Conservation (phyloP, 2,797 vertebrate genomes). For the Nyctibius grandis region DNA sequence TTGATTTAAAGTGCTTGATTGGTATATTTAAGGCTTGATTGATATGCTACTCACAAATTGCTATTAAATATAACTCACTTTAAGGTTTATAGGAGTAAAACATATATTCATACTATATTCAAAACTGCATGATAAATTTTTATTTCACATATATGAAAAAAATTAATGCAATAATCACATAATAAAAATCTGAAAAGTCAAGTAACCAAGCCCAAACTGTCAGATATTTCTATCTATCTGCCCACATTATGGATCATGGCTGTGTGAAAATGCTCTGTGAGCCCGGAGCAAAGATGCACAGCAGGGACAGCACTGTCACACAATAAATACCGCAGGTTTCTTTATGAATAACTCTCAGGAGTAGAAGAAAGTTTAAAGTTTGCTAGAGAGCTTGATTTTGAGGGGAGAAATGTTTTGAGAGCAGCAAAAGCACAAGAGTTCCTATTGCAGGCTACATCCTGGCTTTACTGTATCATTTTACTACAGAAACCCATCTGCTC, state of each 20-base stretch:
- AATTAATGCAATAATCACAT: not conserved
- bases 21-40: not conserved
- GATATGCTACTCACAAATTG: not conserved
- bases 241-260: not conserved
- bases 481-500: not conserved
- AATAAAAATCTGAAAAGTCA: not conserved
- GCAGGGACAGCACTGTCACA: not conserved
- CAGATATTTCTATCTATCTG: not conserved
- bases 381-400: not conserved
- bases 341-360: not conserved
- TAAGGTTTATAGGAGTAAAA: not conserved
- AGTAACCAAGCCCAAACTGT: not conserved
- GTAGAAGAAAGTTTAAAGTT: not conserved
- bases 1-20: not conserved
- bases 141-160: not conserved
- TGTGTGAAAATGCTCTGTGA: not conserved
- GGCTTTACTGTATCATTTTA: not conserved
- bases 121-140: not conserved
- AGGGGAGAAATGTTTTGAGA: not conserved
- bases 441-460: not conserved
- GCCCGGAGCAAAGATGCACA: not conserved
- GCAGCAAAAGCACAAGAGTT: not conserved
- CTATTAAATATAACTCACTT: not conserved
- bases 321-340: not conserved
- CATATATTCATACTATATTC: not conserved